phyloP scores from a whole-genome alignment of 2,888 invertebrate species.

The Tetheella fluctuosa region DNA sequence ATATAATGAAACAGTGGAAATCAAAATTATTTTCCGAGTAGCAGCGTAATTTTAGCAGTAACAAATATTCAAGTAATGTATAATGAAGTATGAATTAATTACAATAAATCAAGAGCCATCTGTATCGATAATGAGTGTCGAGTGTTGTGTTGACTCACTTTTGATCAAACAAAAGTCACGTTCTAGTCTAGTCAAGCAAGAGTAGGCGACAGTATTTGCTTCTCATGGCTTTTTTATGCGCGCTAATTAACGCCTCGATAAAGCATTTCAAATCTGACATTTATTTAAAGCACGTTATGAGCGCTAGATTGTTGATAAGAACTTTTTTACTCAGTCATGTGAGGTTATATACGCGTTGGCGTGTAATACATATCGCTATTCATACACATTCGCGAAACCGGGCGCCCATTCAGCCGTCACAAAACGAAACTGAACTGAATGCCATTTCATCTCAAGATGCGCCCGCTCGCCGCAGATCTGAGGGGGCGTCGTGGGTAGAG shows the following conservation, averaged over 20 bases:
- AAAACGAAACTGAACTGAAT: constrained; percentile 70
- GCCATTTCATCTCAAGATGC: constrained; percentile 75
- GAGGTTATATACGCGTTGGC: constrained; percentile 17
- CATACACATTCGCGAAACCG: constrained; percentile 58
- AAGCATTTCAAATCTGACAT: background rate
- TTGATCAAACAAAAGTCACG: constrained; percentile 7
- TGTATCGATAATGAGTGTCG: background rate
- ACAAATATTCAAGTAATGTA: constrained; percentile 7
- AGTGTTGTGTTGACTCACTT: constrained; percentile 6
- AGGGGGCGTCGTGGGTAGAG: constrained; percentile 49
- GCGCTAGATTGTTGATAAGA: background rate
- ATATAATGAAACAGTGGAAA: background rate
- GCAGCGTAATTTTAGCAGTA: background rate
- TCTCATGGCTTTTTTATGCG: background rate
- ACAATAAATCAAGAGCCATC: constrained; percentile 6
- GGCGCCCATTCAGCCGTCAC: constrained; percentile 71
- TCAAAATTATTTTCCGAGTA: background rate
- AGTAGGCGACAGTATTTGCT: constrained; percentile 2
- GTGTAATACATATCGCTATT: constrained; percentile 45
- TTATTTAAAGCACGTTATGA: background rate
- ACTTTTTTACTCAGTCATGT: constrained; percentile 19
- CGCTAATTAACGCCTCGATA: background rate
- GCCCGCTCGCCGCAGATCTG: constrained; percentile 53
- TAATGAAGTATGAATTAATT: constrained; percentile 6
- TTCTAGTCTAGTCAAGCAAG: background rate